Evolutionary conservation across 2,113 vertebrate species (phyloP), one percentile per base, ranked within the genome.

Genomic region (Burhinus oedicnemus): DNA sequence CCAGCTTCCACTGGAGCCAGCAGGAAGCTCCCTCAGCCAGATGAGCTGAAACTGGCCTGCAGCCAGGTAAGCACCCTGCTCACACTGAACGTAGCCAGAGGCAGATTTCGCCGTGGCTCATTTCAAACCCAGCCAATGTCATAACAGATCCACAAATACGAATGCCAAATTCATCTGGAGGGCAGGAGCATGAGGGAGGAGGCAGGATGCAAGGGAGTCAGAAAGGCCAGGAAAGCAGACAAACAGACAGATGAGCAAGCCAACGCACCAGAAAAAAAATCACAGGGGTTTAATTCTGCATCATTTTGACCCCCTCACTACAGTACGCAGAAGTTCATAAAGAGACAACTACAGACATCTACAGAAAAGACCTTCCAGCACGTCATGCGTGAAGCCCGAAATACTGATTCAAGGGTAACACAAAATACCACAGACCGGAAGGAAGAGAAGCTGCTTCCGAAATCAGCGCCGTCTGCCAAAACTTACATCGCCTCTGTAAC

Each of bases 351-450:
- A 57, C 10, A 47, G 40, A 27, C 13, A 60, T 23, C 44, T 38
- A 87, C 12, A 85, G 52, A 80, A 86, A 83, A 81, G 49, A 32
- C 51, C 15, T 66, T 34, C 51, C 51, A 58, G 36, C 16, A 87
- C 1, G 1, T 13, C 2, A 1, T 4, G 5, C 0, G 0, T 26
- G 62, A 72, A 85, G 49, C 44, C 11, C 2, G 0, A 71, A 94
- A 68, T 29, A 72, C 27, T 12, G 44, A 74, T 66, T 90, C 54
- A 55, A 74, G 49, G 34, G 38, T 51, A 87, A 78, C 44, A 75
- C 20, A 32, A 74, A 93, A 83, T 26, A 80, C 72, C 72, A 74
- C 0, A 0, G 52, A 64, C 4, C 0, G 0, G 60, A 83, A 85
- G 18, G 78, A 92, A 81, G 36, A 65, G 71, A 92, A 81, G 61